These are phyloP conservation scores for Drosophila erecta DNA, from an alignment of 1,140 invertebrate species.

Conservation along the genomic window DNA sequence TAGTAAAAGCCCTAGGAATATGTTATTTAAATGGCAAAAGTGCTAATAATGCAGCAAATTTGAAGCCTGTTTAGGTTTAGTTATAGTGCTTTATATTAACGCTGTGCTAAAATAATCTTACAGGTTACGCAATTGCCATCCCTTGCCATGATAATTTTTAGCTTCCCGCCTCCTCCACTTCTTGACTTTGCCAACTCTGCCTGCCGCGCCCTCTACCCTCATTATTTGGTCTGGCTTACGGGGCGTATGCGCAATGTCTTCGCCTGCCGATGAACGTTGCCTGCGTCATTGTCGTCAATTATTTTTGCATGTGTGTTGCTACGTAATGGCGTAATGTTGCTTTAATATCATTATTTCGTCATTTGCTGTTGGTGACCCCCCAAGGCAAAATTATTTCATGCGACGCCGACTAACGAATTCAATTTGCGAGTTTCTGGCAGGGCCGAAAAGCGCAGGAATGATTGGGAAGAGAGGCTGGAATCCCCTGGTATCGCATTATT, in stretches of 20 bases:
- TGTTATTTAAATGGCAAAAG: no score
- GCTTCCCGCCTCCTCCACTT: not conserved
- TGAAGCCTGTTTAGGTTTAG: no score
- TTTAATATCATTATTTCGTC: slow-evolving; percentile 75
- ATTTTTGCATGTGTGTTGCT: slow-evolving; percentile 51
- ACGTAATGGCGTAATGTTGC: slow-evolving; percentile 65
- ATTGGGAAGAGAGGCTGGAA: slow-evolving; percentile 18
- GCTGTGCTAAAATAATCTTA: not conserved
- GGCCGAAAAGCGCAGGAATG: slow-evolving; percentile 15
- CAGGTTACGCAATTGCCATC: not conserved
- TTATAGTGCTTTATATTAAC: no score
- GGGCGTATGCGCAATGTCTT: slow-evolving; percentile 55
- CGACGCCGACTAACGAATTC: slow-evolving; percentile 67
- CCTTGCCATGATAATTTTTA: not conserved
- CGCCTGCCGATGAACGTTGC: slow-evolving; percentile 14
- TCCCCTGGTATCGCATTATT: slow-evolving; percentile 63
- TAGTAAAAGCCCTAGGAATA: no score
- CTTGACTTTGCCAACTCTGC: slow-evolving; percentile 1
- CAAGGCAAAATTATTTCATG: slow-evolving; percentile 46
- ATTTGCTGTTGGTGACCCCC: slow-evolving; percentile 46
- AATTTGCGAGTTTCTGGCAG: slow-evolving; percentile 53
- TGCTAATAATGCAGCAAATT: no score
- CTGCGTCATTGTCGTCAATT: slow-evolving; percentile 50
- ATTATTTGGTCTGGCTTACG: slow-evolving; percentile 52
- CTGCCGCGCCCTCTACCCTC: slow-evolving; percentile 24